Evolutionary conservation across 2,113 vertebrate genomes (phyloP).

Genomic region (Centropus unirufus): DNA sequence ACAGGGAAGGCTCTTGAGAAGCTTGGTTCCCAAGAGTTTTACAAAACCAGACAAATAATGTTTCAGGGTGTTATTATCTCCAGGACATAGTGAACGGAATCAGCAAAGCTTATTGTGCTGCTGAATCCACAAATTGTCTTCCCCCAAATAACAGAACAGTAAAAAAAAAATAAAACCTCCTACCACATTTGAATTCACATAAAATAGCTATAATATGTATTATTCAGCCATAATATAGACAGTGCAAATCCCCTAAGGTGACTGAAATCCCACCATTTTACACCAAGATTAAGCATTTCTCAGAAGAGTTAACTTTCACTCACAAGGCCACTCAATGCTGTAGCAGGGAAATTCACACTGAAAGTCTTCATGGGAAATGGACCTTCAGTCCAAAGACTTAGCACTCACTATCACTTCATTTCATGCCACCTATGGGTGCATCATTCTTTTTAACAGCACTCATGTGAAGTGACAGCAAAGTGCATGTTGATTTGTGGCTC

Average conservation of each 20-base stretch:
- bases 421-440: background rate
- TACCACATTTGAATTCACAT: background rate
- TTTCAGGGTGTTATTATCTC: background rate
- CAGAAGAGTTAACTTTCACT: background rate
- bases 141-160: background rate
- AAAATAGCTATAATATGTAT: background rate
- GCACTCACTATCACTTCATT: background rate
- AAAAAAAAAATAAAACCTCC: background rate
- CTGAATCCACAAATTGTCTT: background rate
- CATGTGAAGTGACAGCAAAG: background rate
- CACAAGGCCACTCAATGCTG: background rate
- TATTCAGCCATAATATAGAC: background rate
- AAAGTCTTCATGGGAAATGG: background rate
- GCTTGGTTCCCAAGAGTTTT: background rate
- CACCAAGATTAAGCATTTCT: background rate
- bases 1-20: background rate
- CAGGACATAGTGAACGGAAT: background rate
- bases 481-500: background rate
- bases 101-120: background rate
- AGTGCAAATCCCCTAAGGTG: too few species aligned
- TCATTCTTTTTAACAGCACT: background rate
- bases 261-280: background rate
- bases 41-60: background rate
- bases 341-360: background rate
- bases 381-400: background rate